A percentile compares a stretch with the other conserved stretches of the same genome.
phyloP scores from a whole-genome alignment of 2,113 vertebrate genomes.

The Sprattus sprattus region DNA sequence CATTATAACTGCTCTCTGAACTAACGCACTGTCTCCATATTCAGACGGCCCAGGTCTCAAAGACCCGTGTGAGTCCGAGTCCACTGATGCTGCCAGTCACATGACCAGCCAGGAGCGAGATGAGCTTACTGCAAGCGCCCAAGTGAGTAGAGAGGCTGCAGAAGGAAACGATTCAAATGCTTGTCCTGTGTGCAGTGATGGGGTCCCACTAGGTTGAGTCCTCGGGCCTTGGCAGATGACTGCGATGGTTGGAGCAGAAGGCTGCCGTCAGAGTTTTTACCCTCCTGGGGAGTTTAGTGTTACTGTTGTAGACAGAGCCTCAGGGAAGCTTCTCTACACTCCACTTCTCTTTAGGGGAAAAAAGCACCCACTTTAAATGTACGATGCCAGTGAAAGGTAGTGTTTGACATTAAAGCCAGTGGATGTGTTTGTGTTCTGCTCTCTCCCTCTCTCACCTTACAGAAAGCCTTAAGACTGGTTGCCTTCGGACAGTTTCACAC shows the following conservation, averaged over 20 bases:
- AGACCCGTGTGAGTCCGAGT: constrained; percentile 94
- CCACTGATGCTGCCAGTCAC: constrained; percentile 77
- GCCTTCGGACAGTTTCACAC: constrained; percentile 94
- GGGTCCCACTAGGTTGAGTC: background rate
- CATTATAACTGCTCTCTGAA: background rate
- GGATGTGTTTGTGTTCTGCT: background rate
- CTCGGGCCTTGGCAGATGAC: background rate
- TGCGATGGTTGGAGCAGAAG: background rate
- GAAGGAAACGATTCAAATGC: background rate
- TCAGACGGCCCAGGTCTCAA: constrained; percentile 85
- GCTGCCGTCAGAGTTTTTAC: background rate
- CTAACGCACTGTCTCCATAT: constrained; percentile 14
- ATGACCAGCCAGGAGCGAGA: constrained; percentile 89
- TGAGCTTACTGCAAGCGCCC: constrained; percentile 94
- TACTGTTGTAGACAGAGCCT: background rate
- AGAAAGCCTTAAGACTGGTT: constrained; percentile 89
- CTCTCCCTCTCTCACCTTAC: constrained; percentile 21
- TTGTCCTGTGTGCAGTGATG: background rate
- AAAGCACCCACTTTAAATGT: background rate
- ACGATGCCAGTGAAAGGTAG: background rate
- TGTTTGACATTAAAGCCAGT: background rate
- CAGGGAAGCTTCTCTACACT: background rate
- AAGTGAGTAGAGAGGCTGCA: constrained; percentile 61
- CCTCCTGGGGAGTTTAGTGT: background rate
- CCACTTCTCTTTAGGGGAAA: background rate